A percentile compares a stretch with the other conserved stretches of the same genome.
These are phyloP conservation scores for Jacana jacana DNA, from an alignment of 2,113 vertebrate genomes.

Conservation along the genomic window DNA sequence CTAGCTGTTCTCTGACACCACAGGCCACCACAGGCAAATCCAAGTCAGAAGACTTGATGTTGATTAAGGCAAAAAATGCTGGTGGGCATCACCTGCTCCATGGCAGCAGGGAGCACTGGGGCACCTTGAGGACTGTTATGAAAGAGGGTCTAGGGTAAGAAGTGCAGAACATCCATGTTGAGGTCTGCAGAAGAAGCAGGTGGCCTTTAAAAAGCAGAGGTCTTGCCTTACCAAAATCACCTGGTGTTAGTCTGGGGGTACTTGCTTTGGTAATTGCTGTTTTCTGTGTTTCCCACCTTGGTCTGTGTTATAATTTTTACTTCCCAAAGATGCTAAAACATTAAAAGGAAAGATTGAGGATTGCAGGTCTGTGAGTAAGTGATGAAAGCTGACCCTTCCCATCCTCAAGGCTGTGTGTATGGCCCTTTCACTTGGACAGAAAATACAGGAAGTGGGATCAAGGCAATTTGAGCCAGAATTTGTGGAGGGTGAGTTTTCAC, in stretches of 20 bases:
- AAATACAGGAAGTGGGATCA: background rate
- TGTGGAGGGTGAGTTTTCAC: background rate
- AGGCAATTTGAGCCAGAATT: background rate
- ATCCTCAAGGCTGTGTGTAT: rapidly evolving
- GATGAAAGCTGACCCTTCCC: background rate
- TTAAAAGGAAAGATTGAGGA: background rate
- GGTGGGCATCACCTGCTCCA: background rate
- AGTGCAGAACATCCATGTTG: background rate
- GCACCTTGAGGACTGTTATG: background rate
- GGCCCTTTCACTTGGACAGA: background rate
- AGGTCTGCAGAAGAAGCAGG: background rate
- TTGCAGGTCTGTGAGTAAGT: background rate
- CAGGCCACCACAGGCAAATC: background rate
- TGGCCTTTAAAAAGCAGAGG: background rate
- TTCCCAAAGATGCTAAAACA: background rate
- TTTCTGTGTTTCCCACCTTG: background rate
- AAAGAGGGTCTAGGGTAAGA: background rate
- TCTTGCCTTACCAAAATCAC: background rate
- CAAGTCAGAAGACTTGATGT: background rate
- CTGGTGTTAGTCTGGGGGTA: background rate
- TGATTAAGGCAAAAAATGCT: background rate
- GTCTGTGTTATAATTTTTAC: background rate
- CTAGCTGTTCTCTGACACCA: background rate
- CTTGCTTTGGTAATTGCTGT: background rate
- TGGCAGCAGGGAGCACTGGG: background rate